Base-by-base conservation (phyloP, 2,113 vertebrate genomes). In the Pelobates fuscus region DNA sequence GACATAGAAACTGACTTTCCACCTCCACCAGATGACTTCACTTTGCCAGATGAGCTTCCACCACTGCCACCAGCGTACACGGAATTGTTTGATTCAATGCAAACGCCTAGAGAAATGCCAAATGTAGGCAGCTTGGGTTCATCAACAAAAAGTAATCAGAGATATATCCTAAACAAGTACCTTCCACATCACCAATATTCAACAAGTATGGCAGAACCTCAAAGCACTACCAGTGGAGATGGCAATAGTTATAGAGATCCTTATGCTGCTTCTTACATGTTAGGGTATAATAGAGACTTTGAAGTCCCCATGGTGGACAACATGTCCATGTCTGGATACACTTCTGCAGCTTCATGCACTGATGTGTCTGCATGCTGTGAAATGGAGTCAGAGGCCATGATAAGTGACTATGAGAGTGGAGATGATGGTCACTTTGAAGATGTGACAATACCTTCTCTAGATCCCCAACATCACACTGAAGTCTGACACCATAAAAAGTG, bases 1-100 rank as follows among this genome's bases (percentile, higher is more conserved):
- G 97, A 99, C 90, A 96, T 99, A 44, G 97, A 99, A 83, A 98
- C 94, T 29, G 95, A 98, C 74, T 98, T 99, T 67, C 97, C 97
- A 1, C 97, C 95, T 8, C 97, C 96, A 1, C 96, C 96, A 0
- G 95, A 98, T 26, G 94, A 96, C 85, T 98, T 97, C 84, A 94
- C 92, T 1, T 80, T 84, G 1, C 88, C 93, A 0, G 96, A 98
- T 12, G 97, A 99, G 77, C 91, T 98, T 32, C 95, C 95, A 4
- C 96, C 94, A 0, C 89, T 96, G 1, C 90, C 90, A 21, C 94
- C 96, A 0, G 93, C 94, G 72, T 95, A 94, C 83, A 80, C 85
- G 0, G 93, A 96, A 81, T 92, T 90, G 85, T 95, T 94, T 24
- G 93, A 98, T 82, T 92, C 95, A 7, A 87, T 96, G 80, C 93